phyloP scores from a whole-genome alignment of 1,140 invertebrate species.

The Ruditapes philippinarum region DNA sequence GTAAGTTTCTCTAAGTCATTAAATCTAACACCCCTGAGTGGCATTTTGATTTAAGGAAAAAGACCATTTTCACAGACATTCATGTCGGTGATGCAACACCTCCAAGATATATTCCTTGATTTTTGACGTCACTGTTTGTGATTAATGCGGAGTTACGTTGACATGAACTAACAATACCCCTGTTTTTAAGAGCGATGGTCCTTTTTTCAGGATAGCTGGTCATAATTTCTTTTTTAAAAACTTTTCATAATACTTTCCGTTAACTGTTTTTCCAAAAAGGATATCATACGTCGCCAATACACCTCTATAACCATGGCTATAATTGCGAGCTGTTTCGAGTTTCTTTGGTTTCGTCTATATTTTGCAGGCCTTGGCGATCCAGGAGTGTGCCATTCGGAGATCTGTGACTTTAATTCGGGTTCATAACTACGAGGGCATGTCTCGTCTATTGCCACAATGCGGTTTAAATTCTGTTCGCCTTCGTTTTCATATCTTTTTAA shows the following conservation, averaged over 20 bases:
- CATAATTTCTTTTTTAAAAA: not conserved
- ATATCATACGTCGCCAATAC: not conserved
- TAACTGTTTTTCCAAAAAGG: not conserved
- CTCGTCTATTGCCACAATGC: not conserved
- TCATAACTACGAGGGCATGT: not conserved
- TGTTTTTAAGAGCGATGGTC: not conserved
- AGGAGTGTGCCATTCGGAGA: conserved; percentile 8
- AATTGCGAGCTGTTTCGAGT: not conserved
- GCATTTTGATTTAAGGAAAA: too few species aligned
- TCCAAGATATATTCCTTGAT: too few species aligned
- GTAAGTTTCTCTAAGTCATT: too few species aligned
- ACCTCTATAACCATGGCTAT: not conserved
- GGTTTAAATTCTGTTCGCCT: not conserved
- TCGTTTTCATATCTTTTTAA: conserved; percentile 3
- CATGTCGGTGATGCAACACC: too few species aligned
- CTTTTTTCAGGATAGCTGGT: not conserved
- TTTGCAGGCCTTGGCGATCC: not conserved
- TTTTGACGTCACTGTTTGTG: too few species aligned
- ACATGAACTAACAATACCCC: too few species aligned
- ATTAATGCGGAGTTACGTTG: too few species aligned
- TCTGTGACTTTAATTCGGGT: not conserved
- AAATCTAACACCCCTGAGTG: too few species aligned
- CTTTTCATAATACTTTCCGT: not conserved
- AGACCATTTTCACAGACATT: too few species aligned
- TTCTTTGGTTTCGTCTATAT: not conserved